Base-by-base conservation (phyloP, 2,113 vertebrate genomes). In the Azemiops feae region DNA sequence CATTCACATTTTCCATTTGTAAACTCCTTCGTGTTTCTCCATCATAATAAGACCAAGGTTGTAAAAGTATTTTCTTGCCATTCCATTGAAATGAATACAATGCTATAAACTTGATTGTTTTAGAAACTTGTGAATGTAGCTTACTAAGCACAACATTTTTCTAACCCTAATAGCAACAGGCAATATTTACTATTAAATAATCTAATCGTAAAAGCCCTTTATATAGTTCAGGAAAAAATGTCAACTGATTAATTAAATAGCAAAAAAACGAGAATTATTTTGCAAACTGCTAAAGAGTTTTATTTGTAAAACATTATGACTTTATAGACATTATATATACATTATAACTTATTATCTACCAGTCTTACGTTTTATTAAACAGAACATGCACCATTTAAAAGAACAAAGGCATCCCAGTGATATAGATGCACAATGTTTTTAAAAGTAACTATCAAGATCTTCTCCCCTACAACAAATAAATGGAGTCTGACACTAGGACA, bases 401-500 rank as follows among this genome's bases (percentile, higher is more conserved):
- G 64, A 93, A 95, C 95, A 55, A 95, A 1, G 52, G 94, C 89
- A 95, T 96, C 93, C 88, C 94, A 95, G 94, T 85, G 54, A 81
- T 92, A 96, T 86, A 92, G 88, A 90, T 58, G 55, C 90, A 94
- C 39, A 74, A n/a, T 85, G 52, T 23, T 9, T 20, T 7, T 74
- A 25, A 92, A 93, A 93, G 2, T 34, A 95, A 96, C 91, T 91
- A 93, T 95, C 94, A 95, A 39, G 91, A 93, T 93, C 94, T 57
- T 85, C 2, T 94, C 92, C 3, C 93, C 89, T 93, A 94, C 92
- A 92, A 95, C 93, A 96, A 96, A 94, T 89, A 93, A 93, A 94
- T 93, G 96, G 95, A 94, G 89, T 90, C 94, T 86, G 47, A 18
- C 2, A 50, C 20, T 60, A 53, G 74, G 45, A 55, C 81, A 47